Evolutionary conservation across 2,797 vertebrate genomes (phyloP).

Genomic region (Takifugu ocellatus): DNA sequence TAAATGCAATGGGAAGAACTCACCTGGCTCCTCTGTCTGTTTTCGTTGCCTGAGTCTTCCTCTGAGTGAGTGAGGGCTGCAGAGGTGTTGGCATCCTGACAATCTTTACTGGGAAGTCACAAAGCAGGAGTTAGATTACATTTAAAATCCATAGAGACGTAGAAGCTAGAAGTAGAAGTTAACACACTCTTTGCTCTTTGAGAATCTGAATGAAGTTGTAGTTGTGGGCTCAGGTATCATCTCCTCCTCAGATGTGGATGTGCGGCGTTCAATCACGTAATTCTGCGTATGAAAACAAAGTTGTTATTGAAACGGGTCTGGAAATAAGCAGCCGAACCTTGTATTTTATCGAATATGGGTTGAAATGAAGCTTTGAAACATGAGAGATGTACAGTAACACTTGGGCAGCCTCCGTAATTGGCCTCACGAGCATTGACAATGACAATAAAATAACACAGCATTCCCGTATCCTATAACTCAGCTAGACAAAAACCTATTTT

Average conservation of each 20-base stretch:
- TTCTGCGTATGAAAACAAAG: slow-evolving; percentile 29
- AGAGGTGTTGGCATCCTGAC: slow-evolving; percentile 53
- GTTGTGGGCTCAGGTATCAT: slow-evolving; percentile 83
- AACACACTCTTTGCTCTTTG: slow-evolving; percentile 73
- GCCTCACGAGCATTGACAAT: neutral
- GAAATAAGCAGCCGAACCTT: neutral
- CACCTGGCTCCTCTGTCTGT: slow-evolving; percentile 73
- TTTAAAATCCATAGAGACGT: neutral
- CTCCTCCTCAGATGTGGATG: slow-evolving; percentile 65
- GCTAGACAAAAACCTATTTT: neutral
- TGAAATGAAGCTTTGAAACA: neutral
- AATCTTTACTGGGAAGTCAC: slow-evolving; percentile 59
- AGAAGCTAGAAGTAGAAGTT: too few relatives aligned
- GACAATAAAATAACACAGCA: neutral
- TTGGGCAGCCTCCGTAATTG: slow-evolving; percentile 1
- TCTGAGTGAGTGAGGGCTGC: slow-evolving; percentile 64
- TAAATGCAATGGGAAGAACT: neutral
- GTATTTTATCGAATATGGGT: neutral
- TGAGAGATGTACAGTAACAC: neutral
- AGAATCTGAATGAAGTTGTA: slow-evolving; percentile 50
- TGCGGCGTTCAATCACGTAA: slow-evolving; percentile 29
- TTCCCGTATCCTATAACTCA: neutral
- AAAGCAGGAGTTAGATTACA: neutral
- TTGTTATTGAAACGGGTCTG: neutral
- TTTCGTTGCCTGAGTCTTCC: slow-evolving; percentile 74